phyloP scores from a whole-genome alignment of 1,140 invertebrate species.

The Atopsyche davidsoni region DNA sequence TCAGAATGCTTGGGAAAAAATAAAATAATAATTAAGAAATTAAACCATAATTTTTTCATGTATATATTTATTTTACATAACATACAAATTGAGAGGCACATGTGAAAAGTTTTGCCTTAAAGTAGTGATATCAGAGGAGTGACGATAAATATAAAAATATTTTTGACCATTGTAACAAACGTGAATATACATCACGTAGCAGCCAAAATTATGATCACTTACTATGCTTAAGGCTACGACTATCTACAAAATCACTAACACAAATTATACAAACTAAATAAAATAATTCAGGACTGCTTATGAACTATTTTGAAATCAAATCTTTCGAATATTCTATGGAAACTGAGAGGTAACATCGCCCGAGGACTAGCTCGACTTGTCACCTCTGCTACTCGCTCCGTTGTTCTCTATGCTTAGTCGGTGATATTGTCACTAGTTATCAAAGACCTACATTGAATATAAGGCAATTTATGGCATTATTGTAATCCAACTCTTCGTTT shows the following conservation, averaged over 20 bases:
- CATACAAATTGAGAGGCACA: slow-evolving; percentile 29
- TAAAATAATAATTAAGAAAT: slow-evolving; percentile 6
- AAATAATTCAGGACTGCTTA: background rate
- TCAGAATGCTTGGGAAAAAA: no score
- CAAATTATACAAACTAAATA: background rate
- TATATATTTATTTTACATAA: slow-evolving; percentile 26
- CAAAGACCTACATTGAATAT: background rate
- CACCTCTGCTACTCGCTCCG: no score
- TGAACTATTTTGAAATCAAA: background rate
- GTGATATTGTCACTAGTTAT: background rate
- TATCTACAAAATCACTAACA: slow-evolving; percentile 4
- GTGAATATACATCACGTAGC: background rate
- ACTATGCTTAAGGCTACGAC: background rate
- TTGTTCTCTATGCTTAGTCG: no score
- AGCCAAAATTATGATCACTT: background rate
- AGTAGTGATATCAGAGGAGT: background rate
- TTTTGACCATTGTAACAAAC: background rate
- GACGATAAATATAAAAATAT: background rate
- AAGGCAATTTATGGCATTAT: no score
- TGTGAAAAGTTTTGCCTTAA: slow-evolving; percentile 25
- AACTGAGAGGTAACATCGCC: background rate
- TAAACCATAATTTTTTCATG: slow-evolving; percentile 7
- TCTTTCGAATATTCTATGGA: background rate
- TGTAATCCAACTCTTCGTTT: no score
- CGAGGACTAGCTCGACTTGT: no score